phyloP scores from a whole-genome alignment of 2,113 vertebrate genomes.

The Labeo rohita region DNA sequence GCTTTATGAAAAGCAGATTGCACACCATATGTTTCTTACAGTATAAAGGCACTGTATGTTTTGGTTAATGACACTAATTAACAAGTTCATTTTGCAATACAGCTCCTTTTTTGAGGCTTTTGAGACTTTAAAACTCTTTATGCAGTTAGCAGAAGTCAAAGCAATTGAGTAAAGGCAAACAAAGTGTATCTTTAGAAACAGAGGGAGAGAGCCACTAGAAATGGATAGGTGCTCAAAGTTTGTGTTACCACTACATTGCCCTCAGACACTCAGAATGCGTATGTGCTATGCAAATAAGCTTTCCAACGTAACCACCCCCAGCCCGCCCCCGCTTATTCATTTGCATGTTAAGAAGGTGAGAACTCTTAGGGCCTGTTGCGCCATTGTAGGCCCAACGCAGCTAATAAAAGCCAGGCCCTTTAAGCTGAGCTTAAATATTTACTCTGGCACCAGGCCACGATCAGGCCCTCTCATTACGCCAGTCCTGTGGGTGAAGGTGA shows the following conservation, averaged over 20 bases:
- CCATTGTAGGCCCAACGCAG: slow-evolving; percentile 68
- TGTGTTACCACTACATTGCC: slow-evolving; percentile 62
- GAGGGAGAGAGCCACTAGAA: slow-evolving; percentile 28
- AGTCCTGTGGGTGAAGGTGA: slow-evolving; percentile 58
- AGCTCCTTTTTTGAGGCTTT: background rate
- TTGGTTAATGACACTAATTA: slow-evolving; percentile 10
- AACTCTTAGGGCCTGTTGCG: slow-evolving; percentile 70
- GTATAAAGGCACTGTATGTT: background rate
- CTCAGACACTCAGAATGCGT: slow-evolving; percentile 57
- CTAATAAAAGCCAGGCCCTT: slow-evolving; percentile 72
- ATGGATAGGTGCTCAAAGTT: slow-evolving; percentile 68
- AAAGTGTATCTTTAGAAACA: slow-evolving; percentile 29
- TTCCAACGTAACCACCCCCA: slow-evolving; percentile 63
- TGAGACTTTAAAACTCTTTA: slow-evolving; percentile 21
- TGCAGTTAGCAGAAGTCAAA: background rate
- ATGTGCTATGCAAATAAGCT: slow-evolving; percentile 79
- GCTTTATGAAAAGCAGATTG: slow-evolving; percentile 20
- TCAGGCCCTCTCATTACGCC: slow-evolving; percentile 70
- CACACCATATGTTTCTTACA: slow-evolving; percentile 5
- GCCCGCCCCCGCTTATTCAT: slow-evolving; percentile 71
- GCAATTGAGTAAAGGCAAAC: slow-evolving; percentile 23
- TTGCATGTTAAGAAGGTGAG: slow-evolving; percentile 78
- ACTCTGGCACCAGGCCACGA: slow-evolving; percentile 71
- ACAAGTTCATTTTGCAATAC: slow-evolving; percentile 16
- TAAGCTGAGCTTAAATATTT: slow-evolving; percentile 80